Evolutionary conservation across 2,113 vertebrate genomes (phyloP), one percentile per base, ranked within the genome.

Genomic region (Puma concolor): DNA sequence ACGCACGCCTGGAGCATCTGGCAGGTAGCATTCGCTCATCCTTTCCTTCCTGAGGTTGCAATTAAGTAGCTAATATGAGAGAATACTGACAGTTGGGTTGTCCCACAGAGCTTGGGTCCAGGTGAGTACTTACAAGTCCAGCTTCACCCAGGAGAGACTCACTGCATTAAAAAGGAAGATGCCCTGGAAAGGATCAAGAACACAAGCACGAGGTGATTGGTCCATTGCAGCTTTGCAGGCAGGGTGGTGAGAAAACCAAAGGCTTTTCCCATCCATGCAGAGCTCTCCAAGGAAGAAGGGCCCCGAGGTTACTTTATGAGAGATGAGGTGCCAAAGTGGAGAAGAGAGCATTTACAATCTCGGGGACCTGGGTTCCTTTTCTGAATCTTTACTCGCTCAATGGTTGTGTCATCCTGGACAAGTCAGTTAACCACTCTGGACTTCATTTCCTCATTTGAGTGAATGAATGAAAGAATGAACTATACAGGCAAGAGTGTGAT

Each of bases 21-120:
- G n/a, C 63, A 23, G 48, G 41, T 27, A 33, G 16, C 36, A 52
- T 23, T 33, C 31, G 3, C 36, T 85, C 5, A 1, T 74, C 54
- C 44, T 85, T 71, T 50, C 38, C 72, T 77, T 94, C 64, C 63
- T 38, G 76, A 52, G 50, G 57, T 33, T 57, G 33, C 60, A 91
- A 67, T 25, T 85, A 82, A 76, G 84, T 63, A 72, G 85, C 38
- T 95, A 72, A 83, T 48, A 5, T 6, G 69, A 88, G 67, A 94
- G n/a, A 91, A 57, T 80, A 81, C 21, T 82, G 74, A 69, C 79
- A 82, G 27, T 31, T 17, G 13, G 9, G 13, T 15, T 86, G 60
- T 54, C 85, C 48, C 52, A 60, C 71, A 67, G 66, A 80, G 92
- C 74, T 25, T 2, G n/a, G 41, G 15, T 13, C 71, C 64, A 94